Evolutionary conservation across 2,797 vertebrate genomes (phyloP).

Genomic region (Halcyon leucocephala): DNA sequence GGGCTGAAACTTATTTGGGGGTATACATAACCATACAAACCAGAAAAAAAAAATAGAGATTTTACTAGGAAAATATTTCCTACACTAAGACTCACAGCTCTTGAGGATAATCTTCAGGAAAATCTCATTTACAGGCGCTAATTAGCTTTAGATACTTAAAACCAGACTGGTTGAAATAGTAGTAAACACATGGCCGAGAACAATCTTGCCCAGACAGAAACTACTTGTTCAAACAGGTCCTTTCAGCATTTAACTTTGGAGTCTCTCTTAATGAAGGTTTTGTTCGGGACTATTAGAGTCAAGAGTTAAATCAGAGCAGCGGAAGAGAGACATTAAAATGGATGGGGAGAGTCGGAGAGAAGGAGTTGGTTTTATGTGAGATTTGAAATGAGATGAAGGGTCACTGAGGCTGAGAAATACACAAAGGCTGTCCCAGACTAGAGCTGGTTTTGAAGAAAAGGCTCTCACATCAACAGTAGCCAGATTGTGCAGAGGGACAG

Average conservation of each 20-base stretch:
- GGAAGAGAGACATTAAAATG: constrained; percentile 50
- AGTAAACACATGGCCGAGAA: neutral
- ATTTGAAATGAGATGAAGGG: constrained; percentile 60
- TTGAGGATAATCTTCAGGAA: constrained; percentile 5
- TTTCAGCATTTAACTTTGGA: constrained; percentile 3
- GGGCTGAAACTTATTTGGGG: neutral
- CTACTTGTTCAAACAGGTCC: constrained; percentile 47
- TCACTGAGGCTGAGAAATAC: neutral
- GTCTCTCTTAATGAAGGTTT: constrained; percentile 54
- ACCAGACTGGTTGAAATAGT: constrained; percentile 11
- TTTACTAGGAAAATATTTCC: neutral
- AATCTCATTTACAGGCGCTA: constrained; percentile 27
- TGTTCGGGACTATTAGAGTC: constrained; percentile 34
- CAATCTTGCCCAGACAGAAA: constrained; percentile 47
- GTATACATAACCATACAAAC: neutral
- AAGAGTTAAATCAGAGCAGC: constrained; percentile 34
- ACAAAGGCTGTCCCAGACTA: constrained; percentile 51
- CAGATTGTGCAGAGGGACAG: constrained; percentile 36
- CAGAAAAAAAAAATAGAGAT: neutral
- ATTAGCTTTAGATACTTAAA: constrained; percentile 49
- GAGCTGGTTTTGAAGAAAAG: constrained; percentile 31
- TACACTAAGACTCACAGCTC: neutral
- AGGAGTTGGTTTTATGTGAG: neutral
- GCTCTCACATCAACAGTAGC: constrained; percentile 39
- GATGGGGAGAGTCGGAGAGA: constrained; percentile 1